Evolutionary conservation across 2,797 vertebrate species (phyloP).

Genomic region (Chelidonichthys spinosus): DNA sequence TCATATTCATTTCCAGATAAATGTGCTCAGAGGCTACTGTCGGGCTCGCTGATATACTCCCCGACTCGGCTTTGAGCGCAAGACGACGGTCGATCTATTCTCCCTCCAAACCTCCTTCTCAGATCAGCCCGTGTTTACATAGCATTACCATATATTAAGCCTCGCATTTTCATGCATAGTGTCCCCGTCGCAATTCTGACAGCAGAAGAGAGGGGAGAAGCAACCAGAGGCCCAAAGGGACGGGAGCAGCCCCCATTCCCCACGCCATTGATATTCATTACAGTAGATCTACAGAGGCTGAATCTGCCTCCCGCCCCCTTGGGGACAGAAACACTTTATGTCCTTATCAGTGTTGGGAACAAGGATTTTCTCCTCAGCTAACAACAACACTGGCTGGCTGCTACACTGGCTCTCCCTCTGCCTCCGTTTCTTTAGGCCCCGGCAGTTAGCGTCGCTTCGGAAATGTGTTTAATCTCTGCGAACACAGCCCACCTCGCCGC

Average conservation of each 20-base stretch:
- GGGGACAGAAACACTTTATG: conserved; percentile 82
- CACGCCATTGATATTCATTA: conserved; percentile 84
- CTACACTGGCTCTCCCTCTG: conserved; percentile 60
- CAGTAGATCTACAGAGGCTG: conserved; percentile 78
- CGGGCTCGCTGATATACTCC: conserved; percentile 66
- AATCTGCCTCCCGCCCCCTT: conserved; percentile 71
- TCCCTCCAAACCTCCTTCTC: conserved; percentile 71
- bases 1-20: conserved; percentile 80
- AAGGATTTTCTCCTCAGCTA: conserved; percentile 82
- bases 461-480: conserved; percentile 76
- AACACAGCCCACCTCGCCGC: conserved; percentile 69
- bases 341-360: conserved; percentile 83
- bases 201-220: conserved; percentile 61
- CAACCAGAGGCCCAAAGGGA: conserved; percentile 76
- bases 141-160: conserved; percentile 86
- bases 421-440: conserved; percentile 64
- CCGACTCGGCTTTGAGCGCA: conserved; percentile 66
- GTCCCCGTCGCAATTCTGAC: conserved; percentile 73
- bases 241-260: conserved; percentile 61
- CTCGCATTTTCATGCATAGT: conserved; percentile 77
- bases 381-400: conserved; percentile 75
- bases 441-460: conserved; percentile 60
- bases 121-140: conserved; percentile 85
- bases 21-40: conserved; percentile 77
- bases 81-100: conserved; percentile 64